Evolutionary conservation across 2,888 invertebrate genomes (phyloP), one percentile per base, ranked within the genome.

Genomic region (Caprella mutica): DNA sequence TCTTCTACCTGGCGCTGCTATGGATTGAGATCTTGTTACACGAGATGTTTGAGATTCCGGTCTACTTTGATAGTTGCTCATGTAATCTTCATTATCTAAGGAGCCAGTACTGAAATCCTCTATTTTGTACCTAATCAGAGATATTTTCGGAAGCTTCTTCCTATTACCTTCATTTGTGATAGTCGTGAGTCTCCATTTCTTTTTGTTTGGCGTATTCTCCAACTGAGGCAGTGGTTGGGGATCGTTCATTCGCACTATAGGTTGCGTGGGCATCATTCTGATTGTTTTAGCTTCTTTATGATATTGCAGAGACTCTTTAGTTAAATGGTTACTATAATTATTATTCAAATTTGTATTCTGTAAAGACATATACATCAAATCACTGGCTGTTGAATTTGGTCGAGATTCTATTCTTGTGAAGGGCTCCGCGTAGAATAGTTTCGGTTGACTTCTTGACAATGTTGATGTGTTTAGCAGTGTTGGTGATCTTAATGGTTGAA

Each of bases 391-490:
- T n/a, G 48, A 48, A 17, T 5, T 14, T 27, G 48, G 30, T 17
- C 30, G 17, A 1, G 46, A 46, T 5, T 23, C 26, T 9, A 46
- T 5, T 9, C 46, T 14, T 12, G 48, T 48, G n/a, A 48, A 30
- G 1, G 48, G 48, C 48, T 48, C 48, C 2, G 48, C 48, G 27
- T 48, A 48, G 30, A 48, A 48, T 24, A 48, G 23, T 21, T 30
- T 48, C 19, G 48, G 27, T n/a, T n/a, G n/a, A n/a, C n/a, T n/a
- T n/a, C n/a, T n/a, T n/a, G n/a, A n/a, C n/a, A n/a, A n/a, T n/a
- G n/a, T n/a, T n/a, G n/a, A n/a, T n/a, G n/a, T n/a, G n/a, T n/a
- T n/a, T n/a, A n/a, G n/a, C n/a, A n/a, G n/a, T n/a, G n/a, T n/a
- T n/a, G n/a, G n/a, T n/a, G n/a, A n/a, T n/a, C n/a, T n/a, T n/a